These are phyloP conservation scores for Esperia sulphurella DNA, from an alignment of 2,888 invertebrate genomes.

Conservation along the genomic window DNA sequence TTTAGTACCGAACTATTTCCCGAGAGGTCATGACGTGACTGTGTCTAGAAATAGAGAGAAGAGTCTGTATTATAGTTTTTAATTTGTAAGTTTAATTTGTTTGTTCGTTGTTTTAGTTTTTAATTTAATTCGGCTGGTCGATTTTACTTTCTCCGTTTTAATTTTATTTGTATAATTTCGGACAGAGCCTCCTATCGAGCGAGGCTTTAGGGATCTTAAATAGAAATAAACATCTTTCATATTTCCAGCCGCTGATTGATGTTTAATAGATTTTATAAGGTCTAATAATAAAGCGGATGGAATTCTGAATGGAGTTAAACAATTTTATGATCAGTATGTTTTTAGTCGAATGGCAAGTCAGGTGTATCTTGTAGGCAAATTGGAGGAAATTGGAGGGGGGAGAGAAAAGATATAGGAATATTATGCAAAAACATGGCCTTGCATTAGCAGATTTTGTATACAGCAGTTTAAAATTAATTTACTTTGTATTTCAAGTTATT, in stretches of 20 bases:
- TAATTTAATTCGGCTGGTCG: constrained; percentile 33
- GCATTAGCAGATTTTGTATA: too few relatives aligned
- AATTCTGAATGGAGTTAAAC: neutral
- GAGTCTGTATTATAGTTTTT: constrained; percentile 63
- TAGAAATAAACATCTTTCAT: neutral
- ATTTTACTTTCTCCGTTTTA: constrained; percentile 9
- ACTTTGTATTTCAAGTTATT: too few relatives aligned
- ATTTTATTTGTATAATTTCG: constrained; percentile 20
- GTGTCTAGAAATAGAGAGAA: constrained; percentile 26
- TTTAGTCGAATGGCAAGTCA: too few relatives aligned
- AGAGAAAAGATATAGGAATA: too few relatives aligned
- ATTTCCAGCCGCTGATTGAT: neutral
- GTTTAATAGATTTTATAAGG: neutral
- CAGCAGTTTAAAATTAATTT: too few relatives aligned
- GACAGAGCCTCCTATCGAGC: constrained; percentile 3
- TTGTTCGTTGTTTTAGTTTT: constrained; percentile 59
- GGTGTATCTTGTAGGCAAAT: too few relatives aligned
- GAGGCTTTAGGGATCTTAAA: neutral
- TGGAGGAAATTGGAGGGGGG: too few relatives aligned
- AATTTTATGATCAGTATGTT: too few relatives aligned
- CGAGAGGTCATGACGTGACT: constrained; percentile 10
- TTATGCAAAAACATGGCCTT: too few relatives aligned
- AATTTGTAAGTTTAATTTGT: constrained; percentile 55
- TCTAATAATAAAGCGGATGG: neutral
- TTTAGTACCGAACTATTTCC: neutral